Evolutionary conservation across 2,888 invertebrate species (phyloP).

Genomic region (Camponotus fellah): DNA sequence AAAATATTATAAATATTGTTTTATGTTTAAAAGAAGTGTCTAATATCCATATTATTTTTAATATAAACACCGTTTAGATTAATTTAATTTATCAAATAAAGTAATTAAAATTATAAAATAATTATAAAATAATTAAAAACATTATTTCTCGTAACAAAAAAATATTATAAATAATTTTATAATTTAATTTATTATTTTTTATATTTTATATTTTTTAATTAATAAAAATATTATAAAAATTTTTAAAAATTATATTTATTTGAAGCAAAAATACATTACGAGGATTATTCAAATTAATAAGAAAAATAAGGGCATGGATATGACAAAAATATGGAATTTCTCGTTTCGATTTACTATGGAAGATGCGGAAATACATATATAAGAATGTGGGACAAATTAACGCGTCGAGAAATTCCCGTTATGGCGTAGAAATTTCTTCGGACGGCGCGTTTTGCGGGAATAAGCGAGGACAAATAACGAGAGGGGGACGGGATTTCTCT

Average conservation of each 20-base stretch:
- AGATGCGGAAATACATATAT: background rate
- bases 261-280: background rate
- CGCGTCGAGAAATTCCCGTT: background rate
- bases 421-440: background rate
- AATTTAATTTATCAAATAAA: background rate
- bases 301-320: background rate
- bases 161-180: too few relatives aligned
- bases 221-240: too few relatives aligned
- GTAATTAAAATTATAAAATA: too few relatives aligned
- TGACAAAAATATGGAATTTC: background rate
- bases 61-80: background rate
- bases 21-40: background rate
- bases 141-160: background rate
- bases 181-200: too few relatives aligned
- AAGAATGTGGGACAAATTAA: background rate
- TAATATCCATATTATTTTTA: background rate
- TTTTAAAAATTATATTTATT: too few relatives aligned
- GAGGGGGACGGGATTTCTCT: constrained; percentile 21
- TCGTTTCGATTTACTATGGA: background rate
- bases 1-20: background rate
- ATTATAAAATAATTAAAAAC: background rate
- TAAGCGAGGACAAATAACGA: background rate
- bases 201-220: too few relatives aligned
- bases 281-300: background rate
- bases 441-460: background rate